Evolutionary conservation across 2,797 vertebrate genomes (phyloP), one percentile per base, ranked within the genome.

Genomic region (Silurus lanzhouensis): DNA sequence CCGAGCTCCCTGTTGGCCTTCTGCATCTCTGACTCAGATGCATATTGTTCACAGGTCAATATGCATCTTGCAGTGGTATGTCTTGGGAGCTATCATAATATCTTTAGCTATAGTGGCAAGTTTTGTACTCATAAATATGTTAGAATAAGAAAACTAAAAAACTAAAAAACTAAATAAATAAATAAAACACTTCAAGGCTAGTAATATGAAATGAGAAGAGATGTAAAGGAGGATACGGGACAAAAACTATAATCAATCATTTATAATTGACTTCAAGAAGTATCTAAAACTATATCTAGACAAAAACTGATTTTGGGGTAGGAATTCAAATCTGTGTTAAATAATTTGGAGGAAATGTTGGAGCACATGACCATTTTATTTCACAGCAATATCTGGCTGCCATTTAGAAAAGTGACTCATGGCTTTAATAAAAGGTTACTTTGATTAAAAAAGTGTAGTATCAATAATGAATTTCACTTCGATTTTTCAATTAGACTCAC

Each of bases 361-460:
- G 3, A 66, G 63, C 10, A 27, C 52, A 81, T 77, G 17, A 31
- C 15, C 6, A 27, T 57, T 75, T 75, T 75, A 75, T 44, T 75
- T 75, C 72, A 55, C 17, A 77, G 1, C 20, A 63, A 78, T 46
- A 44, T 38, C 20, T 44, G 14, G 17, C 6, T 78, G 31, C 31
- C 58, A 78, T 78, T 78, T 63, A 63, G 58, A 78, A 78, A 78
- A 44, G 58, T 61, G 58, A 63, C 58, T 63, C 58, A 79, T 64
- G 12, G 12, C 77, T 63, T 79, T 79, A 64, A 80, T 80, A 80
- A 80, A 80, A 80, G 13, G 60, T 17, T 17, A 9, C 61, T 64
- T 64, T 15, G 22, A 48, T 64, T 61, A 2, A 72, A 52, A 44
- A 38, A 22, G 44, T 10, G 20, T 46, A 46, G 22, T 14, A 63